phyloP scores from a whole-genome alignment of 2,797 vertebrate species.

The Denticeps clupeoides region DNA sequence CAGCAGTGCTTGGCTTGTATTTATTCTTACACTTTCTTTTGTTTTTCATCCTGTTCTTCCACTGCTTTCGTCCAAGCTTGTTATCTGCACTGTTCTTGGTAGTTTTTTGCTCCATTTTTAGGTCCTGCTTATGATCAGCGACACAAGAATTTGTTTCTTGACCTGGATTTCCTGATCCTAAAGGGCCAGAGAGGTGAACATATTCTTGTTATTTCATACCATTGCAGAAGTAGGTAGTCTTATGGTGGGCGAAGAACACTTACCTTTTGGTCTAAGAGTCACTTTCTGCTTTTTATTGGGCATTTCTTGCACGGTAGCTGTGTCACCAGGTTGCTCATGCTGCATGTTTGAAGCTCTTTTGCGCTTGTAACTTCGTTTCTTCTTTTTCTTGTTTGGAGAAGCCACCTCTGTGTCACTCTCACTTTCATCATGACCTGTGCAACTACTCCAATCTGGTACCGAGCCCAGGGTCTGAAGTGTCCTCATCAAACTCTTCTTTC shows the following conservation, averaged over 20 bases:
- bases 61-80: conserved; percentile 50
- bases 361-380: conserved; percentile 46
- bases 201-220: too few species aligned
- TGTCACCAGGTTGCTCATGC: conserved; percentile 17
- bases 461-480: conserved; percentile 57
- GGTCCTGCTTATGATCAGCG: background rate
- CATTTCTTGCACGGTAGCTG: conserved; percentile 1
- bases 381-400: conserved; percentile 39
- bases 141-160: too few species aligned
- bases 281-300: conserved; percentile 25
- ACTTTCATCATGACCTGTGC: conserved; percentile 27
- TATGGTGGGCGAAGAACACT: background rate
- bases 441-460: conserved; percentile 47
- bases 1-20: conserved; percentile 28
- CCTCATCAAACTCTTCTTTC: conserved; percentile 56
- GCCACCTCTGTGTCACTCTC: conserved; percentile 42
- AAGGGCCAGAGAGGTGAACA: too few species aligned
- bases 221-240: too few species aligned
- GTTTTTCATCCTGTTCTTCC: conserved; percentile 63
- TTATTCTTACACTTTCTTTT: conserved; percentile 58
- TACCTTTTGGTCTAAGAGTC: conserved; percentile 33
- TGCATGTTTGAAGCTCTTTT: conserved; percentile 25
- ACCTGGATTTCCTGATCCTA: too few species aligned
- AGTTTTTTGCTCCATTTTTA: conserved; percentile 7
- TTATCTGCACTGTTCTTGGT: conserved; percentile 9